Evolutionary conservation across 1,140 invertebrate genomes (phyloP).

Genomic region (Micrasema longulum): DNA sequence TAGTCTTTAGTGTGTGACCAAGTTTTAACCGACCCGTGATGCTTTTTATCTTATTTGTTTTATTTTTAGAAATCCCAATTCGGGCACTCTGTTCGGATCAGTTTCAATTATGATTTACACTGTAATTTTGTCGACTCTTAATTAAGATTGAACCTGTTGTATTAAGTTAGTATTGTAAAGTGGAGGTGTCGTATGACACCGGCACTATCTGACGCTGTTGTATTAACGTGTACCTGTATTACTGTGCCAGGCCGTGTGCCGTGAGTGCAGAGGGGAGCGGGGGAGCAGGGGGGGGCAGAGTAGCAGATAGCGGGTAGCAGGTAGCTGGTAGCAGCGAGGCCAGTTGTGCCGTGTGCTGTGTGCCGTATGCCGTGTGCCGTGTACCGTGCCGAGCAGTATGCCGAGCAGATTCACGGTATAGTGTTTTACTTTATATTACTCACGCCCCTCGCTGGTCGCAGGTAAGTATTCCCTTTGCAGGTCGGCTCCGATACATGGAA

Average conservation of each 20-base stretch:
- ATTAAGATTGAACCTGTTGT: too few species aligned
- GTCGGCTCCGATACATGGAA: slow-evolving; percentile 2
- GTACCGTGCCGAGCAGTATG: slow-evolving; percentile 1
- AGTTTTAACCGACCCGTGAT: slow-evolving; percentile 11
- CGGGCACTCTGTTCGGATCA: neutral
- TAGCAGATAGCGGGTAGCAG: slow-evolving; percentile 1
- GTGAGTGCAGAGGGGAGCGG: slow-evolving; percentile 32
- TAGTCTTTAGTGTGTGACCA: slow-evolving; percentile 16
- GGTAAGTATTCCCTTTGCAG: slow-evolving; percentile 23
- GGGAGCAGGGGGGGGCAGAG: slow-evolving; percentile 31
- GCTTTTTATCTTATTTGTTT: slow-evolving; percentile 23
- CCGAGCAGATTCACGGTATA: slow-evolving; percentile 1
- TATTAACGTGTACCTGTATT: slow-evolving; percentile 34
- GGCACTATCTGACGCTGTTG: neutral
- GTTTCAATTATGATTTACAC: neutral
- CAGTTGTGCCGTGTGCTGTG: slow-evolving; percentile 13
- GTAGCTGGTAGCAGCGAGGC: too few species aligned
- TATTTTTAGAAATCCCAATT: slow-evolving; percentile 7
- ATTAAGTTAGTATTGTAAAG: slow-evolving; percentile 23
- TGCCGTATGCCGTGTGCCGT: neutral
- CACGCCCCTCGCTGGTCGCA: neutral
- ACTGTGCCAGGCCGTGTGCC: slow-evolving; percentile 52
- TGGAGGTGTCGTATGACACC: neutral
- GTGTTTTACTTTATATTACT: neutral
- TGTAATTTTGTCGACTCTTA: neutral